Conservation (phyloP, 2,888 invertebrate genomes). For the Melanostoma scalare region DNA sequence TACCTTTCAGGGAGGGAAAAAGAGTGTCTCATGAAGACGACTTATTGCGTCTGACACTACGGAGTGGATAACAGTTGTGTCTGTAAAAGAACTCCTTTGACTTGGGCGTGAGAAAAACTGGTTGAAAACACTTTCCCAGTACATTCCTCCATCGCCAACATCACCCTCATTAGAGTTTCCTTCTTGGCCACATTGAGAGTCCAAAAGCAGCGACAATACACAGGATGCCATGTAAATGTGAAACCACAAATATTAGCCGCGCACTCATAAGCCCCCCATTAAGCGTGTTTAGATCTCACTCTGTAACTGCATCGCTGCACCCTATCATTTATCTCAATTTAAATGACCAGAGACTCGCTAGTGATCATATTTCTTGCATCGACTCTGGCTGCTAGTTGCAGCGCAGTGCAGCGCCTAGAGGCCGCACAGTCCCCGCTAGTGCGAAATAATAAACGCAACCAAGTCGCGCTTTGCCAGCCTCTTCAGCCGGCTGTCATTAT, state of each 20-base stretch:
- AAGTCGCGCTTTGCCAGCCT: neutral
- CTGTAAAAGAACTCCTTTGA: neutral
- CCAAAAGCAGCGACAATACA: constrained; percentile 9
- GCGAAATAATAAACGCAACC: constrained; percentile 55
- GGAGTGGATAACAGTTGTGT: too few species aligned
- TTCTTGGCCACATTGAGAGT: constrained; percentile 17
- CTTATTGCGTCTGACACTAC: too few species aligned
- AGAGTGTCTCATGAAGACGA: too few species aligned
- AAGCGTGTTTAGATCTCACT: neutral
- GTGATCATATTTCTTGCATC: constrained; percentile 57
- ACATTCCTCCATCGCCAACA: constrained; percentile 29
- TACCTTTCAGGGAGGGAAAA: too few species aligned
- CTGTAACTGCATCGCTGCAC: constrained; percentile 19
- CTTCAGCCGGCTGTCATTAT: constrained; percentile 49
- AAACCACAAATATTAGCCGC: constrained; percentile 13
- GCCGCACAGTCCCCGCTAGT: constrained; percentile 23
- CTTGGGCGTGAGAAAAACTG: neutral
- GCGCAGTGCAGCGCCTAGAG: constrained; percentile 34
- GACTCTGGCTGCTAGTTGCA: constrained; percentile 15
- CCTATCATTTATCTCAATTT: constrained; percentile 64
- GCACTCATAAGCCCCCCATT: neutral
- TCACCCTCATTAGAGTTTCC: constrained; percentile 48
- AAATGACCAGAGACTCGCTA: constrained; percentile 48
- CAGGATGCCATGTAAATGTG: constrained; percentile 28
- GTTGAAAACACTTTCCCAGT: neutral